Evolutionary conservation across 2,113 vertebrate genomes (phyloP), one percentile per base, ranked within the genome.

Genomic region (Polyodon spathula): DNA sequence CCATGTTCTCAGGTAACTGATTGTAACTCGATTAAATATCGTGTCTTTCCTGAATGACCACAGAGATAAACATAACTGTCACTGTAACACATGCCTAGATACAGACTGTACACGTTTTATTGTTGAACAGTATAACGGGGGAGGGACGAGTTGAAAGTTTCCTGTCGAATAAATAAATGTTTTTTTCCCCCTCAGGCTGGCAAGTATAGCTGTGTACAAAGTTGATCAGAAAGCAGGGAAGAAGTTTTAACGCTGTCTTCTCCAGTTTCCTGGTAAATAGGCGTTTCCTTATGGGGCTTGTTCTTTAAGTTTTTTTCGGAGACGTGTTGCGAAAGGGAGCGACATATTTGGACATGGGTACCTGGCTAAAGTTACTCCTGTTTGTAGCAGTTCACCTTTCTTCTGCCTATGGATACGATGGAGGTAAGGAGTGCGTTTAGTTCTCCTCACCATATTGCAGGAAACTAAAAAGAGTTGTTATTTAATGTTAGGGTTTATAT

Each of bases 221-320:
- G 40, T 56, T 17, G 46, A 62, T 52, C 57, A 44, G 61, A 53
- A 58, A 62, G 40, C 40, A 27, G 55, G 50, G 71, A 71, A 74
- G 71, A 80, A 73, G n/a, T n/a, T n/a, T n/a, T n/a, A n/a, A n/a
- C n/a, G n/a, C n/a, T n/a, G n/a, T 70, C 70, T 76, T 80, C 73
- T 77, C 77, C 73, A 76, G 75, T 83, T 80, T 78, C 73, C 70
- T 68, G 61, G 43, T 38, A n/a, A 76, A 74, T 78, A 81, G 84
- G 84, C 83, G 84, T 78, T 70, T 59, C 82, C 79, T 48, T 14
- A 71, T 71, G 58, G 76, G 80, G 83, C 85, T 84, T 81, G 77
- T 71, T 64, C 71, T 78, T 77, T 63, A 79, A 78, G 71, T 75
- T 75, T 76, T 65, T 61, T 67, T 69, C 39, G 41, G 50, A 71